Conservation (phyloP, 2,113 vertebrate genomes). For the Craseonycteris thonglongyai region DNA sequence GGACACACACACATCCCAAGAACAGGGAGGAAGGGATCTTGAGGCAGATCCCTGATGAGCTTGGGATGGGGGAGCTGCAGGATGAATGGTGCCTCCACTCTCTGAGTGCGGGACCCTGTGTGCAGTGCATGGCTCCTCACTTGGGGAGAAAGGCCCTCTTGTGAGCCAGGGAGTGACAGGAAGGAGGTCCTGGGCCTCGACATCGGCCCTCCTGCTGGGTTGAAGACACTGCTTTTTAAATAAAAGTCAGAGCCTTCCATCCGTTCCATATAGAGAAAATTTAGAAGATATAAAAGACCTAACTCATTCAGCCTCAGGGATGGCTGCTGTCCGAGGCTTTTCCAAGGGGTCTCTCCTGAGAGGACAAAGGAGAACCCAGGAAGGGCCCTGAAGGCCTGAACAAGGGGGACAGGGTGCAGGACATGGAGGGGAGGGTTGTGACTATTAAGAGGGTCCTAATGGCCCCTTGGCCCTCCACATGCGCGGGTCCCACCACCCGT, state of each 20-base stretch:
- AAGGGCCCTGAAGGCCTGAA: neutral
- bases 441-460: too few species aligned
- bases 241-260: neutral
- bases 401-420: neutral
- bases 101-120: neutral
- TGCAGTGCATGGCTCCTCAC: neutral
- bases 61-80: neutral
- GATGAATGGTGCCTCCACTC: rapidly evolving
- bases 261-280: neutral
- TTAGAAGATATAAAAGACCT: neutral
- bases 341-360: neutral
- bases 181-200: neutral
- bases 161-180: neutral
- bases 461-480: neutral
- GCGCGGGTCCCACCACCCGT: rapidly evolving
- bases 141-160: neutral
- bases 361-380: neutral
- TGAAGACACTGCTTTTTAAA: neutral
- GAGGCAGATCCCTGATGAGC: neutral
- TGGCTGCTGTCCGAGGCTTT: neutral
- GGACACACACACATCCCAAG: neutral
- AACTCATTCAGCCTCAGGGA: too few species aligned
- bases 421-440: neutral
- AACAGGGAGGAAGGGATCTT: neutral
- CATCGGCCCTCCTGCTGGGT: neutral